These are phyloP conservation scores for Gnatocerus cornutus DNA, from an alignment of 2,888 invertebrate species.

Conservation along the genomic window DNA sequence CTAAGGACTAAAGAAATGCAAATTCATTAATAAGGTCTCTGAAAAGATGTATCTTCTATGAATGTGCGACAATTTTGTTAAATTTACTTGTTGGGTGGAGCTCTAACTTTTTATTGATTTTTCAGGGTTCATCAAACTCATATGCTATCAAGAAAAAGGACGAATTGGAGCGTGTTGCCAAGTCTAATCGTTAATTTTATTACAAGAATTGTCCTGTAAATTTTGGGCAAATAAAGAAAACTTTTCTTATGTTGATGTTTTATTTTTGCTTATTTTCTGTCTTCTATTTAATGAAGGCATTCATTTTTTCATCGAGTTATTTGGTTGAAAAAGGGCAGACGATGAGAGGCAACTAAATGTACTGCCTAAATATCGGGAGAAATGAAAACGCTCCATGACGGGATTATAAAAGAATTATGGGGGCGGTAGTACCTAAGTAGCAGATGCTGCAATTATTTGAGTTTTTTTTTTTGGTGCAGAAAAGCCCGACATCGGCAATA, in stretches of 20 bases:
- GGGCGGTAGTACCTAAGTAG: too few relatives aligned
- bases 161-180: conserved; percentile 99
- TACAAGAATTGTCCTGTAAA: conserved; percentile 5
- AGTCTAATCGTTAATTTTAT: conserved; percentile 97
- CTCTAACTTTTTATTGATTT: conserved; percentile 9
- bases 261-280: neutral
- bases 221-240: conserved; percentile 36
- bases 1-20: conserved; percentile 65
- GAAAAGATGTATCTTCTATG: conserved; percentile 11
- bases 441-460: too few relatives aligned
- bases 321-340: too few relatives aligned
- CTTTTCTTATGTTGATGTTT: conserved; percentile 1
- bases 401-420: too few relatives aligned
- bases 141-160: conserved; percentile 99
- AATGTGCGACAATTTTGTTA: conserved; percentile 16
- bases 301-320: too few relatives aligned
- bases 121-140: conserved; percentile 97
- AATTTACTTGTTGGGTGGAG: too few relatives aligned
- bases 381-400: too few relatives aligned
- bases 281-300: too few relatives aligned
- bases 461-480: too few relatives aligned
- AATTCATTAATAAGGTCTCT: conserved; percentile 11
- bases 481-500: too few relatives aligned
- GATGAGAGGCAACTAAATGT: too few relatives aligned
- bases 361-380: too few relatives aligned